Evolutionary conservation across 2,888 invertebrate genomes (phyloP), one percentile per base, ranked within the genome.

Genomic region (Diarsia rubi): DNA sequence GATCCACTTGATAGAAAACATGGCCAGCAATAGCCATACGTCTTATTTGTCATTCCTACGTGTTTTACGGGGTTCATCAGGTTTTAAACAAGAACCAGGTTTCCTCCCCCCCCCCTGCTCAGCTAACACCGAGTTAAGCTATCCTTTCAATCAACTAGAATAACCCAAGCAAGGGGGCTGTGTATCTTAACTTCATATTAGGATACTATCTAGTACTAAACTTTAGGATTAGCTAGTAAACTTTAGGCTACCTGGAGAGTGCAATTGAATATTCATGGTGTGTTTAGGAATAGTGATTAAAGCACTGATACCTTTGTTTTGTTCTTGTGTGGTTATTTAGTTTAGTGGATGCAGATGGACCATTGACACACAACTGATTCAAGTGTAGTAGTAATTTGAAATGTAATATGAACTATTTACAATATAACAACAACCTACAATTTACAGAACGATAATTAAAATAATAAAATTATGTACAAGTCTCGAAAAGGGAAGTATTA

Each of bases 181-280:
- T 76, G 65, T 72, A 72, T 54, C 31, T 44, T 37, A 69, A 72
- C 71, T 82, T 64, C 59, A 60, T 85, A 77, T 69, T 72, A 69
- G 54, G 37, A 44, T 69, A 77, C 71, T 67, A 81, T 63, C 63
- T 47, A 37, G 52, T 31, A 42, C 59, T 59, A 31, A 81, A 82
- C 49, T 82, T 82, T n/a, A 59, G 59, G 45, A 82, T 69, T 64
- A 62, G 14, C 62, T 63, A 19, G 16, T 47, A 21, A 81, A 84
- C 69, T 84, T 84, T 3, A 31, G 12, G 2, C 14, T 24, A 73
- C 81, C 81, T 68, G 68, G 44, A 45, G 52, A 66, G 21, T 59
- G 65, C 37, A 31, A 57, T 37, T 69, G 85, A 81, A 84, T 81
- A 84, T 84, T 84, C 62, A 81, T 27, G 21, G 66, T 68, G 16